Evolutionary conservation across 2,888 invertebrate species (phyloP).

Genomic region (Diadromus collaris): DNA sequence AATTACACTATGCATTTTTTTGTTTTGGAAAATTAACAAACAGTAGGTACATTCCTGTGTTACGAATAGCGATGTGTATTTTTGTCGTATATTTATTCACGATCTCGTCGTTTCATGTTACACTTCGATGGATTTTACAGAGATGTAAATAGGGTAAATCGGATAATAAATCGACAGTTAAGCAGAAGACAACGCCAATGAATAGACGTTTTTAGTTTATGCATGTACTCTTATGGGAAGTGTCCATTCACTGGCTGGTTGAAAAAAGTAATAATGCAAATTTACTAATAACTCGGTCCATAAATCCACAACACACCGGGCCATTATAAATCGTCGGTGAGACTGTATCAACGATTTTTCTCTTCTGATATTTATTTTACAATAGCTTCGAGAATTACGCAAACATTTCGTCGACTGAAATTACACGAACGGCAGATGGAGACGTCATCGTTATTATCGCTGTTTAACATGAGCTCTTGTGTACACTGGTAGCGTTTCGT

Average conservation of each 20-base stretch:
- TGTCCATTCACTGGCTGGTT: too few relatives aligned
- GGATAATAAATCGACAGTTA: too few relatives aligned
- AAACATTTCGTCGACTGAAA: not conserved
- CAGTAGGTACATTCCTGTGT: not conserved
- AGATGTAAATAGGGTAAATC: not conserved
- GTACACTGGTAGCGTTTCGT: not conserved
- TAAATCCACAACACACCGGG: not conserved
- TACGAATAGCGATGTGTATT: too few relatives aligned
- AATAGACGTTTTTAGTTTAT: too few relatives aligned
- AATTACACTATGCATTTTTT: not conserved
- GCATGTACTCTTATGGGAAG: too few relatives aligned
- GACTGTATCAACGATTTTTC: not conserved
- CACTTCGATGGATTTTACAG: not conserved
- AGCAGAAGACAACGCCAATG: too few relatives aligned
- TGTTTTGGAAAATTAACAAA: not conserved
- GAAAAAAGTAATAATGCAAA: not conserved
- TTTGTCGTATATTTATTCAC: too few relatives aligned
- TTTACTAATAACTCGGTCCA: not conserved
- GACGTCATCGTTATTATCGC: slow-evolving; percentile 6
- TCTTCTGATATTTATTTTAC: not conserved
- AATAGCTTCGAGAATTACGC: not conserved
- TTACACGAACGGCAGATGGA: not conserved
- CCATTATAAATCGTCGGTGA: not conserved
- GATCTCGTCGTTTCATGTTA: not conserved
- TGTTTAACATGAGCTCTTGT: slow-evolving; percentile 1